These are phyloP conservation scores for Muschampia plurimacula DNA, from an alignment of 2,888 invertebrate species.

Conservation along the genomic window DNA sequence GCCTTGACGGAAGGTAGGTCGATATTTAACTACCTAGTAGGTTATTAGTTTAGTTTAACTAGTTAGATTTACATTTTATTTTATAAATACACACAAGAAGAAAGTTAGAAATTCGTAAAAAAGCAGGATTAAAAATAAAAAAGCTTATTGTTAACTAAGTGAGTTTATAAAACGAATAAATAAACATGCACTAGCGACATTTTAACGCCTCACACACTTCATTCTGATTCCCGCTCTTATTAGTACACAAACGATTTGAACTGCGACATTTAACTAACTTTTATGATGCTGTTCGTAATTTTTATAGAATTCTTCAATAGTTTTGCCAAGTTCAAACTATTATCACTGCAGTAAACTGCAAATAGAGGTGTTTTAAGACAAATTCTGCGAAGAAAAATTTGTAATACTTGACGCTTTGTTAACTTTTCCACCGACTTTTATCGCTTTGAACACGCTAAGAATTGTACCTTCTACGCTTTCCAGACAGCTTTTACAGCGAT, in stretches of 20 bases:
- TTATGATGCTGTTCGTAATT: constrained; percentile 49
- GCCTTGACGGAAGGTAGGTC: too few species aligned
- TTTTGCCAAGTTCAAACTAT: constrained; percentile 25
- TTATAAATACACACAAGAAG: too few species aligned
- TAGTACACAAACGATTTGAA: constrained; percentile 59
- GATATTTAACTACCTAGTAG: too few species aligned
- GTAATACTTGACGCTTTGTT: constrained; percentile 35
- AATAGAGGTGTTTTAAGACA: constrained; percentile 32
- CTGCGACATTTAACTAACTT: constrained; percentile 53
- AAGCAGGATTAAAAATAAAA: too few species aligned
- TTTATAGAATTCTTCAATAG: constrained; percentile 38
- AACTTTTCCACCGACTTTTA: constrained; percentile 35
- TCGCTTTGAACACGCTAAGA: constrained; percentile 33
- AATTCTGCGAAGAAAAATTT: constrained; percentile 34
- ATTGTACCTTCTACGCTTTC: constrained; percentile 23
- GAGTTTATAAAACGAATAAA: neutral
- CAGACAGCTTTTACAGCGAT: constrained; percentile 23
- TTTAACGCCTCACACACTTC: constrained; percentile 51
- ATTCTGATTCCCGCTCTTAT: constrained; percentile 65
- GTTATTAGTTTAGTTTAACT: too few species aligned
- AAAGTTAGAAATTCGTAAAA: too few species aligned
- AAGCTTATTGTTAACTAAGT: neutral
- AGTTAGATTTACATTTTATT: too few species aligned
- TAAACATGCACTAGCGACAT: constrained; percentile 46
- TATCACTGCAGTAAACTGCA: constrained; percentile 26